phyloP scores from a whole-genome alignment of 2,888 invertebrate genomes.

The Ischnura elegans region DNA sequence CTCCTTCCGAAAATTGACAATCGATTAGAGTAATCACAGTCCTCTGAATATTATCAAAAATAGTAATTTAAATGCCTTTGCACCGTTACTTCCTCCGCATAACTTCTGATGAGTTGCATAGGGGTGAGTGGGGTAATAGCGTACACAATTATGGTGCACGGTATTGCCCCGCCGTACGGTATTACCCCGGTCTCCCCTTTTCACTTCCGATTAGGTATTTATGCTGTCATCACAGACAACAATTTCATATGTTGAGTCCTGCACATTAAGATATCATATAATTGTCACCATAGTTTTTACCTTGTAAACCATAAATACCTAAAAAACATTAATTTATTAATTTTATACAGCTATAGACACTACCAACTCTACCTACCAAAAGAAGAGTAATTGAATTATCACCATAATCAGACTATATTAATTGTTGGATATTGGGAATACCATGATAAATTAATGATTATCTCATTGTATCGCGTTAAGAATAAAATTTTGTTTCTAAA shows the following conservation, averaged over 20 bases:
- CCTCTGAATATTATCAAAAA: not conserved
- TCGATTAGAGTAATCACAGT: conserved; percentile 80
- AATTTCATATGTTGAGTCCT: not conserved
- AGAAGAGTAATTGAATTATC: not conserved
- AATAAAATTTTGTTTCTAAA: not conserved
- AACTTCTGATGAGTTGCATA: not conserved
- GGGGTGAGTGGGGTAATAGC: no score
- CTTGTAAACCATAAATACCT: not conserved
- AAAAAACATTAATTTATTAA: not conserved
- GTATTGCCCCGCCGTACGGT: no score
- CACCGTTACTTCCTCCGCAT: not conserved
- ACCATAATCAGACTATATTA: not conserved
- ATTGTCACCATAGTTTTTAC: not conserved
- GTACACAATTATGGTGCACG: no score
- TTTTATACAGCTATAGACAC: not conserved
- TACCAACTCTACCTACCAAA: not conserved
- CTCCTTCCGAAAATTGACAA: conserved; percentile 86
- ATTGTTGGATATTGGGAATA: not conserved
- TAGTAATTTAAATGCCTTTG: not conserved
- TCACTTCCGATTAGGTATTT: not conserved
- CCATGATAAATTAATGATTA: not conserved
- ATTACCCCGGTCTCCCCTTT: no score
- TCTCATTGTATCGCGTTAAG: not conserved
- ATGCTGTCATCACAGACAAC: not conserved
- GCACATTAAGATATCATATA: not conserved